A percentile compares a stretch with the other conserved stretches of the same genome.
Conservation (phyloP, 1,140 invertebrate species). For the Diplogasteroides magnus region DNA sequence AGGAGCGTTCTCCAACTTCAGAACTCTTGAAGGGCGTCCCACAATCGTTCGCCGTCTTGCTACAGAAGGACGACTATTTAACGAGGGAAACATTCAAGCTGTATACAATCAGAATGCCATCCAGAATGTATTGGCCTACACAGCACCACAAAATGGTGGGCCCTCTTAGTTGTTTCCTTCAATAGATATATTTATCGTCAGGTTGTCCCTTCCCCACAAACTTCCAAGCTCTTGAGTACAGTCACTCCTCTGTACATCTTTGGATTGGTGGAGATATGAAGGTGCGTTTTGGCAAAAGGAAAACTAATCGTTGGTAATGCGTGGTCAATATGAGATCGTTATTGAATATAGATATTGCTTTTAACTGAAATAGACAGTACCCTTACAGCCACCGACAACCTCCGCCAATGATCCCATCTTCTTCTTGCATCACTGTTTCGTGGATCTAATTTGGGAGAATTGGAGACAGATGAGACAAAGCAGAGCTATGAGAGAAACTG, state of each 20-base stretch:
- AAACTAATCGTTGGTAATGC: no score
- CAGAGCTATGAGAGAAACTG: conserved; percentile 3
- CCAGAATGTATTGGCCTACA: conserved; percentile 43
- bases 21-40: conserved; percentile 39
- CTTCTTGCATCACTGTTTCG: conserved; percentile 58
- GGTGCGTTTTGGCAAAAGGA: no score
- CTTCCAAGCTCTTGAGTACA: conserved; percentile 49
- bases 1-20: conserved; percentile 45
- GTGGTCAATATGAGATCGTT: no score
- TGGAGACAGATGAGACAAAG: conserved; percentile 52
- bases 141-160: conserved; percentile 32
- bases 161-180: neutral
- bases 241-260: conserved; percentile 52
- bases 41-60: conserved; percentile 38
- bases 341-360: no score
- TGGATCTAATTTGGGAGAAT: conserved; percentile 56
- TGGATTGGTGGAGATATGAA: conserved; percentile 54
- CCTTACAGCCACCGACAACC: conserved; percentile 33
- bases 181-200: neutral
- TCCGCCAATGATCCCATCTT: conserved; percentile 57
- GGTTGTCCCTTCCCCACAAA: conserved; percentile 47
- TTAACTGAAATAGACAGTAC: conserved; percentile 35
- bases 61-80: conserved; percentile 40
- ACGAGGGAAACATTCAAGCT: conserved; percentile 41
- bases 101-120: conserved; percentile 38